These are phyloP conservation scores for Prionailurus viverrinus DNA, from an alignment of 2,113 vertebrate species.

Conservation along the genomic window DNA sequence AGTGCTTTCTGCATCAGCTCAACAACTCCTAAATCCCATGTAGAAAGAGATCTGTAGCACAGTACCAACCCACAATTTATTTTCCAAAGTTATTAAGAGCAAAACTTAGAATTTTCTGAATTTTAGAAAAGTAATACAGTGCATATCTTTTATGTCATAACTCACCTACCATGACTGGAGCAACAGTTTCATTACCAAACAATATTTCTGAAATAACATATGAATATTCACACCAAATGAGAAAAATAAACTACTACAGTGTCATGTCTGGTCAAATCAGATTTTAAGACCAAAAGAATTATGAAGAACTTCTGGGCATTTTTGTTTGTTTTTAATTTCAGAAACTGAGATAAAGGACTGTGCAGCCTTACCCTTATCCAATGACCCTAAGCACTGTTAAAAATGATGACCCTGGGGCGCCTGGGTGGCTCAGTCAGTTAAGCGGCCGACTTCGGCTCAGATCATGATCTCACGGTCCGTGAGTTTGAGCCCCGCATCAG, in stretches of 20 bases:
- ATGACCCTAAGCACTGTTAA: not conserved
- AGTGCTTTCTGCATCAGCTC: not conserved
- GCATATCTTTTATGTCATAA: not conserved
- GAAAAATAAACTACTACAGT: constrained; percentile 37
- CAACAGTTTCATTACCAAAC: constrained; percentile 6
- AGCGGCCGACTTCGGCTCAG: no score
- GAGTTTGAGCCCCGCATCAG: no score
- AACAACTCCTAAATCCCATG: constrained; percentile 13
- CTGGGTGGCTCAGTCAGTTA: no score
- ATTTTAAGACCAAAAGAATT: constrained; percentile 39
- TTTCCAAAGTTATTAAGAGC: not conserved
- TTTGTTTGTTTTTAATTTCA: not conserved
- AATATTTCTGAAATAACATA: constrained; percentile 48
- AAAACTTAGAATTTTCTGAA: constrained; percentile 36
- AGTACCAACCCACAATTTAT: not conserved
- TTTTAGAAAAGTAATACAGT: constrained; percentile 29
- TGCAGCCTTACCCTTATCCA: not conserved
- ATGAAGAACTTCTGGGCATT: not conserved
- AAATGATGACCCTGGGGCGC: not conserved
- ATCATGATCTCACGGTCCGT: no score
- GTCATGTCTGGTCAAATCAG: not conserved
- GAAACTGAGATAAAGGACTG: constrained; percentile 30
- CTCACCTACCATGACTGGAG: not conserved
- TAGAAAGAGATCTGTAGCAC: not conserved
- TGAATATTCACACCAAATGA: not conserved